Base-by-base conservation (phyloP, 2,888 invertebrate genomes). In the Limnephilus lunatus region DNA sequence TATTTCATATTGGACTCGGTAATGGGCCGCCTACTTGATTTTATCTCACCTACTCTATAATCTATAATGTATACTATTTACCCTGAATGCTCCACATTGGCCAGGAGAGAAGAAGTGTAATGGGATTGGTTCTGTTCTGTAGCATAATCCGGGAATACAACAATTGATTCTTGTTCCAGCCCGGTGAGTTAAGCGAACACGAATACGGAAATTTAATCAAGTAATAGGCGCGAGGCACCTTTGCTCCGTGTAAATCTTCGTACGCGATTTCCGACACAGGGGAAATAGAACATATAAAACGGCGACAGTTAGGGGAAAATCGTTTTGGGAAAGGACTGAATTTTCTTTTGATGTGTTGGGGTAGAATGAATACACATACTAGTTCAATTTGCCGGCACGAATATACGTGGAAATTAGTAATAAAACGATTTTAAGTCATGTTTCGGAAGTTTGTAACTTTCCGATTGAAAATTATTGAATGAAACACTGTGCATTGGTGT, bases 171-270 rank as follows among this genome's bases (percentile, higher is more conserved):
- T 11, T 25, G 83, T 83, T 83, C 86, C 86, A 44, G 25, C 44
- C 30, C 48, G 39, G 48, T 44, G 25, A 30, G 39, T 44, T 15
- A 86, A n/a, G n/a, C n/a, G 48, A 86, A 48, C 48, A n/a, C 86
- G 86, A 86, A 30, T n/a, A 86, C 39, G 48, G n/a, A 48, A 86
- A 86, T 86, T 86, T 86, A 86, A 86, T 86, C 86, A 86, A 86
- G 86, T 86, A 86, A 86, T 86, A 86, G 86, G 86, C 86, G 7
- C n/a, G 86, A 48, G 44, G 48, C n/a, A 86, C 30, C 39, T 86
- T 86, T 30, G 48, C 86, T 39, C 30, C 48, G 86, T 30, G 30
- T 86, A 48, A 39, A 44, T 86, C 39, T 48, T 32, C 44, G n/a
- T 86, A 44, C n/a, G 48, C 35, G 86, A 86, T 86, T 86, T 86